phyloP scores from a whole-genome alignment of 1,140 invertebrate genomes.

The Micrasema minimum region DNA sequence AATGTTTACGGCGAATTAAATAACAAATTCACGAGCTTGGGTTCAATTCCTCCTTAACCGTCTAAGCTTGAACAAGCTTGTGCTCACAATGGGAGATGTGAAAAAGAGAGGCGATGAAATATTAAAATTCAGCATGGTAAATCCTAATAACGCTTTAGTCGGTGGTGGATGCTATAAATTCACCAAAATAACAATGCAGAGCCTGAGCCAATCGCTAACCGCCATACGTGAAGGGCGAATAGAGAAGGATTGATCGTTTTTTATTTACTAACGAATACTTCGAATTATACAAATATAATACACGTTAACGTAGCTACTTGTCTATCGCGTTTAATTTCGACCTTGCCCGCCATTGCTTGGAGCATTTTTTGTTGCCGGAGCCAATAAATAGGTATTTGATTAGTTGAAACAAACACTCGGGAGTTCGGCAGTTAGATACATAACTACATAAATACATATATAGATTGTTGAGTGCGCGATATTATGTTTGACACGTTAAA shows the following conservation, averaged over 20 bases:
- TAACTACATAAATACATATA: no score
- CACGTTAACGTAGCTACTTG: background rate
- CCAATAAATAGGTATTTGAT: constrained; percentile 18
- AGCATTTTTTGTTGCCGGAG: background rate
- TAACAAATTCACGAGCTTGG: no score
- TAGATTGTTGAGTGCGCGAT: no score
- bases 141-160: no score
- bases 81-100: no score
- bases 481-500: background rate
- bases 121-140: no score
- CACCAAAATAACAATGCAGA: constrained; percentile 9
- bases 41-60: no score
- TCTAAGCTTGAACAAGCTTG: no score
- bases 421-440: background rate
- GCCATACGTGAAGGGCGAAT: constrained; percentile 9
- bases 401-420: constrained; percentile 6
- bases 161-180: background rate
- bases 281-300: background rate
- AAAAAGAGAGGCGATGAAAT: no score
- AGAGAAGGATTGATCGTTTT: constrained; percentile 5
- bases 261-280: background rate
- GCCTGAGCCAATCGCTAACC: background rate
- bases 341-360: constrained; percentile 7
- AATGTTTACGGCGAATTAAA: no score
- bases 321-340: constrained; percentile 6